phyloP scores from a whole-genome alignment of 1,140 invertebrate genomes.

The Conus betulinus region DNA sequence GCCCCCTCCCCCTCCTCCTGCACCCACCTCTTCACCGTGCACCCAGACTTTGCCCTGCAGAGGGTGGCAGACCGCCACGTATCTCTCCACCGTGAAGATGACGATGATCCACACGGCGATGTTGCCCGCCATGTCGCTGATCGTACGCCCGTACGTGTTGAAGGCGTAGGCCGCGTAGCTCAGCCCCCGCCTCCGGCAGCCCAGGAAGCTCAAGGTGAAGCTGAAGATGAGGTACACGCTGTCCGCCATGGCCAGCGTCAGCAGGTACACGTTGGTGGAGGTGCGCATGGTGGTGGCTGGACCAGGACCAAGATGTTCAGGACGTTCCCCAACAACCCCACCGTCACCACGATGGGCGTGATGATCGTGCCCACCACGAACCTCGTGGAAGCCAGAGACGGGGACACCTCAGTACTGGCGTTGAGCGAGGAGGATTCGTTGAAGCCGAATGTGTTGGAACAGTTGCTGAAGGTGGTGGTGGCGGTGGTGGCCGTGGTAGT shows the following conservation, averaged over 20 bases:
- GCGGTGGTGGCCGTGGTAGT: background rate
- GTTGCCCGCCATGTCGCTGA: conserved; percentile 82
- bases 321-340: conserved; percentile 64
- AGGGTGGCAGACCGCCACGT: conserved; percentile 86
- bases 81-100: conserved; percentile 86
- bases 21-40: conserved; percentile 77
- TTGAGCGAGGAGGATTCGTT: too few species aligned
- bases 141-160: conserved; percentile 79
- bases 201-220: conserved; percentile 66
- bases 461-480: background rate
- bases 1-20: too few species aligned
- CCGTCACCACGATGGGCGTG: conserved; percentile 74
- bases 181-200: conserved; percentile 53
- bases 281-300: conserved; percentile 83
- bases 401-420: background rate
- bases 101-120: conserved; percentile 86
- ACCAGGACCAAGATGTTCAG: conserved; percentile 78
- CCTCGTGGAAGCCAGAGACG: conserved; percentile 53
- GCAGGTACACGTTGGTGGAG: conserved; percentile 85
- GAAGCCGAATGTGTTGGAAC: background rate
- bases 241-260: conserved; percentile 84
- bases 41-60: conserved; percentile 83
- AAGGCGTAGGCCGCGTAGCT: conserved; percentile 65
- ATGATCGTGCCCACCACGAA: conserved; percentile 63
- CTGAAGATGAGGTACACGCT: conserved; percentile 83